Evolutionary conservation across 2,113 vertebrate species (phyloP).

Genomic region (Poecilia latipinna): DNA sequence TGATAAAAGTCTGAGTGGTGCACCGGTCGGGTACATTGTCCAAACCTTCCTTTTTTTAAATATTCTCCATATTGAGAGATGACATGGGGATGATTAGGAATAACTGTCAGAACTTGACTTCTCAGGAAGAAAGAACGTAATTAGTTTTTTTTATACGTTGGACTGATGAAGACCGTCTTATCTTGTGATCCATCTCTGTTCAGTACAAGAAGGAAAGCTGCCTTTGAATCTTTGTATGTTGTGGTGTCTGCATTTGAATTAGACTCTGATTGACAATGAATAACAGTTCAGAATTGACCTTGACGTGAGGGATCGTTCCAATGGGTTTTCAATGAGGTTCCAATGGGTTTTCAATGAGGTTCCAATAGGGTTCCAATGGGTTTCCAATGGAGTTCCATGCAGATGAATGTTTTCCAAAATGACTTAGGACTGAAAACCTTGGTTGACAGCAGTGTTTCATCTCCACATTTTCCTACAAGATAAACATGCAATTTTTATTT

Average conservation of each 20-base stretch:
- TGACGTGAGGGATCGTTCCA: constrained; percentile 1
- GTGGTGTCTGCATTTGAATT: background rate
- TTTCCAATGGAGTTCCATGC: background rate
- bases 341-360: too few species aligned
- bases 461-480: constrained; percentile 12
- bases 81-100: constrained; percentile 28
- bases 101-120: constrained; percentile 28
- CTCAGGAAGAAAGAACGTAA: background rate
- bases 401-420: background rate
- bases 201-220: background rate
- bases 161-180: constrained; percentile 11
- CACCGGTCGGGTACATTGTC: constrained; percentile 8
- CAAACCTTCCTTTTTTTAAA: constrained; percentile 2
- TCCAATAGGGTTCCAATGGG: too few species aligned
- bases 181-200: background rate
- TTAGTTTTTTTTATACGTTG: background rate
- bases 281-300: constrained; percentile 9
- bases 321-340: too few species aligned
- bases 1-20: constrained; percentile 34
- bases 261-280: background rate
- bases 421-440: constrained; percentile 27
- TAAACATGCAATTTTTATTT: background rate
- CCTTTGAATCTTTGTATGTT: constrained; percentile 1
- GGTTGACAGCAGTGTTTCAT: constrained; percentile 8
- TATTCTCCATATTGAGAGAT: constrained; percentile 50